Conservation (phyloP, 2,113 vertebrate genomes). For the Etheostoma cragini region DNA sequence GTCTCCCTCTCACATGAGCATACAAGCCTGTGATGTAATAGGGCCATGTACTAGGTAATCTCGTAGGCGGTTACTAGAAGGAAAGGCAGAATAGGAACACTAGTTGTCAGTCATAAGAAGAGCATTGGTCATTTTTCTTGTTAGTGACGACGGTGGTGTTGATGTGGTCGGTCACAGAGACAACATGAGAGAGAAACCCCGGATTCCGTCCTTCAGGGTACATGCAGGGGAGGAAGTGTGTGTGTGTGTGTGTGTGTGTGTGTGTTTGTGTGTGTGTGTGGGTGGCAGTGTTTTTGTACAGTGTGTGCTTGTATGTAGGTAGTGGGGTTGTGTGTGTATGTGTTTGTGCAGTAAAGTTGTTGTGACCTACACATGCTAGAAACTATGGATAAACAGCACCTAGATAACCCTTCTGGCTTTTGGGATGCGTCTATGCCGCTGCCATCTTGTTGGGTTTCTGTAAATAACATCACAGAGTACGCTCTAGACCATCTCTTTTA, state of each 20-base stretch:
- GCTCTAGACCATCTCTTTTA: too few relatives aligned
- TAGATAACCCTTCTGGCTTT: too few relatives aligned
- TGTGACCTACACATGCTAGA: not conserved
- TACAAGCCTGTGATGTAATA: conserved; percentile 55
- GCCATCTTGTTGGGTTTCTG: too few relatives aligned
- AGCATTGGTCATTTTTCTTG: not conserved
- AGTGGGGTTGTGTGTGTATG: not conserved
- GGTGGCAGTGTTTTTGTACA: not conserved
- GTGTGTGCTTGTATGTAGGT: not conserved
- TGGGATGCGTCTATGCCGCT: too few relatives aligned
- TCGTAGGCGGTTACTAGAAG: not conserved
- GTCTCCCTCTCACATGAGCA: not conserved
- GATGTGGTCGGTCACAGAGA: conserved; percentile 2
- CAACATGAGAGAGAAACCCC: conserved; percentile 59
- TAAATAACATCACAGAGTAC: too few relatives aligned
- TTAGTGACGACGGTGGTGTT: not conserved
- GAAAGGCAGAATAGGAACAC: not conserved
- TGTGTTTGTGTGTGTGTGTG: not conserved
- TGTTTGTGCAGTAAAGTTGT: not conserved
- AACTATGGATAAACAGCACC: not conserved
- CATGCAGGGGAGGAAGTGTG: not conserved
- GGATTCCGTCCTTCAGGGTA: conserved; percentile 56
- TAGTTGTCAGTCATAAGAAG: not conserved
- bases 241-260: too few relatives aligned
- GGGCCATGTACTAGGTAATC: conserved; percentile 48